Evolutionary conservation across 1,140 invertebrate genomes (phyloP), one percentile per base, ranked within the genome.

Genomic region (Phthorimaea operculella): DNA sequence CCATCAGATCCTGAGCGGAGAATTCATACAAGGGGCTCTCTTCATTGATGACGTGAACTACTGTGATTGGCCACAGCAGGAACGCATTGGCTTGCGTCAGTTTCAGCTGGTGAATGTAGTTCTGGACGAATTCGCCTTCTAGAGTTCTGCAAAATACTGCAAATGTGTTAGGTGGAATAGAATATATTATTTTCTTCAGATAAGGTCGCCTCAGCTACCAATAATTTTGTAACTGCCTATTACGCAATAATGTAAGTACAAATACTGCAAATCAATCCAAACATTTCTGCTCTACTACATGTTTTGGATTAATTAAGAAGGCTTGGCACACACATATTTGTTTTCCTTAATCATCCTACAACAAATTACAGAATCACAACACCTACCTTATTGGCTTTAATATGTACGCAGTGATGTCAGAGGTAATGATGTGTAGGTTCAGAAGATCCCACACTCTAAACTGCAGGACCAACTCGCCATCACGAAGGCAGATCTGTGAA

Each of bases 11-110:
- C 60, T 83, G 86, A 54, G 76, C 87, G 34, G 83, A 84, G 14
- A 90, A 78, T 39, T 87, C 84, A 56, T 85, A 84, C 5, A 91
- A 76, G 1, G 90, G 90, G 61, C 89, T 90, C 2, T 72, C 62
- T 10, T 80, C 60, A 60, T 89, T 87, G 36, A 91, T 90, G n/a
- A 86, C 79, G 75, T 91, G 90, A 14, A 89, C 87, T 0, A 91
- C 83, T 0, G 88, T 88, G 16, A 90, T 85, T 0, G 91, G 90
- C 90, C 90, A 91, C 5, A 91, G 76, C 1, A 92, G 79, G 45
- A 91, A 78, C 42, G 85, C 86, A 0, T 69, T 57, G 0, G 72
- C 71, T 45, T 85, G 66, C 48, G 75, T 77, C 55, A 85, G 47
- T 42, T 77, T 68, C 18, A 85, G 54, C 45, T 76, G 76, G 34